Conservation (phyloP, 37 sponge, comb jelly and placozoan species). For the Dysidea cf. avara region DNA sequence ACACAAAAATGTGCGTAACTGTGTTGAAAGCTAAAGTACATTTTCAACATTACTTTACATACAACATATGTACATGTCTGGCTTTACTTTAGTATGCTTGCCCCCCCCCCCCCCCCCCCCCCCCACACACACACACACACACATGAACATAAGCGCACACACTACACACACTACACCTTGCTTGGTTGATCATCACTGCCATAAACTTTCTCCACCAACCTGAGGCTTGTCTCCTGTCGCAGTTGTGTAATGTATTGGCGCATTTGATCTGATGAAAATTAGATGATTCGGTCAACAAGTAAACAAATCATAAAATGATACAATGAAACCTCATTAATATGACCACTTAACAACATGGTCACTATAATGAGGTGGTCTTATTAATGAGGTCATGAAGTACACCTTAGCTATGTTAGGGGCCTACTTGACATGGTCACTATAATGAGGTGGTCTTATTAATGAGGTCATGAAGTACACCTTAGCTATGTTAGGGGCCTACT, state of each 20-base stretch:
- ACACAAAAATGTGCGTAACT: too few relatives aligned
- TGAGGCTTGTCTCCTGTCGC: conserved; percentile 89
- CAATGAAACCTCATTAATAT: too few relatives aligned
- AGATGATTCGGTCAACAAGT: too few relatives aligned
- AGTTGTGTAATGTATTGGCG: conserved; percentile 89
- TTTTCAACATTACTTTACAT: neutral
- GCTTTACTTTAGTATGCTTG: neutral
- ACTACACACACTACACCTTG: conserved; percentile 55
- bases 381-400: too few relatives aligned
- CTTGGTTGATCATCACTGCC: conserved; percentile 75
- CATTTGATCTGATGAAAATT: conserved; percentile 74
- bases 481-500: too few relatives aligned
- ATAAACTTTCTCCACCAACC: conserved; percentile 94
- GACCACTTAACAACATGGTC: too few relatives aligned
- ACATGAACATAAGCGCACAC: neutral
- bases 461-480: too few relatives aligned
- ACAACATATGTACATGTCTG: neutral
- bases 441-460: too few relatives aligned
- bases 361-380: too few relatives aligned
- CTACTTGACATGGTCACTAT: too few relatives aligned
- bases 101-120: neutral
- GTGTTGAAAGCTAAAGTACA: too few relatives aligned
- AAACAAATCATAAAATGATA: neutral
- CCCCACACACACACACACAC: neutral
- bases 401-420: too few relatives aligned